Base-by-base conservation (phyloP, 2,113 vertebrate genomes). In the Nothocercus nigrocapillus region DNA sequence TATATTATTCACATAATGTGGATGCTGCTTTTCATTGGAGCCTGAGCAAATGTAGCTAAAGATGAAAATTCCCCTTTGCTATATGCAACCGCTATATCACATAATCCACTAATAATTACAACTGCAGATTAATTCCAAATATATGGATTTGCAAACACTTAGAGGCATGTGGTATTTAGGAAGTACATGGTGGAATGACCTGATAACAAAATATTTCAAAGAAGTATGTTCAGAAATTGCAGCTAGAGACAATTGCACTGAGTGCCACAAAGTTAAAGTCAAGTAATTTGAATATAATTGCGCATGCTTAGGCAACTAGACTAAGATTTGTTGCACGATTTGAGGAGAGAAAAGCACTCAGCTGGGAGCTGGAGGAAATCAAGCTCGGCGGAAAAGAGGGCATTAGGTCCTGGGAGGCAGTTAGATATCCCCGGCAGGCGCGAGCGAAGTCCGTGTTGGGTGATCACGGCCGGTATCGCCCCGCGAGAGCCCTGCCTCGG, bases 81-180 rank as follows among this genome's bases (percentile, higher is more conserved):
- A 80, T 81, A 73, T 49, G 79, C 80, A 86, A 78, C 81, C 95
- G 79, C 94, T 96, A 56, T 77, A 95, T 95, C 94, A 95, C 89
- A 80, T 96, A 96, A 96, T 95, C 92, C 91, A 68, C 83, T 91
- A 95, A 96, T 97, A 97, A 97, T 96, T 97, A 94, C 92, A 95
- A 83, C 69, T 58, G 58, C 40, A 94, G 66, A 97, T 95, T 96
- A 92, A 89, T 91, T 85, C 84, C 90, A 95, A 94, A 82, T 88
- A 78, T 85, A 74, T 89, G 66, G 77, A 88, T 85, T 93, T 85
- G 32, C 62, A 96, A 78, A 84, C 75, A 62, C 25, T 82, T 82
- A 92, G 82, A 51, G 58, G 74, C 24, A 34, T 72, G 61, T 93
- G 91, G 78, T 91, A 93, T 93, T 93, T 92, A 81, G 72, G 67